Conservation (phyloP, 1,140 invertebrate species). For the Drosophila yakuba region DNA sequence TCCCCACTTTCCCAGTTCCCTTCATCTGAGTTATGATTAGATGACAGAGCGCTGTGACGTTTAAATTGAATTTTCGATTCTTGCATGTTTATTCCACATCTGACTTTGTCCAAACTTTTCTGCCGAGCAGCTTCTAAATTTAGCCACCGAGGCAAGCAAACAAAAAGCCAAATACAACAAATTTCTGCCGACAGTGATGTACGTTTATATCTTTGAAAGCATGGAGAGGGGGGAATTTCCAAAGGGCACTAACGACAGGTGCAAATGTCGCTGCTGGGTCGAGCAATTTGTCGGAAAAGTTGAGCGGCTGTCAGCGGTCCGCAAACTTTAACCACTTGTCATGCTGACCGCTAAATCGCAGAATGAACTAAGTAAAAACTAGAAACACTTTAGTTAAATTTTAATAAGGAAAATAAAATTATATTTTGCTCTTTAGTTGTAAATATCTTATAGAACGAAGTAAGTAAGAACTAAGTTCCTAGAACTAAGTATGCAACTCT, state of each 20-base stretch:
- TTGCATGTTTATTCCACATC: constrained; percentile 51
- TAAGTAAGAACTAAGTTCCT: no score
- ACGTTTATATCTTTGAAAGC: constrained; percentile 16
- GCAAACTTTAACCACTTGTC: constrained; percentile 64
- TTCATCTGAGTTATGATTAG: constrained; percentile 53
- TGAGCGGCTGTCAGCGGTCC: constrained; percentile 36
- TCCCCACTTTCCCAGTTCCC: not conserved
- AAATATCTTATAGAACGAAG: no score
- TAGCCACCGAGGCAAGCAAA: constrained; percentile 32
- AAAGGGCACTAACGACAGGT: constrained; percentile 39
- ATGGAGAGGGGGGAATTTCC: constrained; percentile 1
- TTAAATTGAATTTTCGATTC: constrained; percentile 70
- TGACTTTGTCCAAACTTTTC: constrained; percentile 30
- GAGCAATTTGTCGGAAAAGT: constrained; percentile 59
- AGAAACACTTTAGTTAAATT: no score
- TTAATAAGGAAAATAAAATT: no score
- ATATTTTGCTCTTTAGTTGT: no score
- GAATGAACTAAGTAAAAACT: not conserved
- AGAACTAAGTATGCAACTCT: not conserved
- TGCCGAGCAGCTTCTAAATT: constrained; percentile 42
- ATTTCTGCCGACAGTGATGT: constrained; percentile 46
- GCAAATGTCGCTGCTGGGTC: constrained; percentile 55
- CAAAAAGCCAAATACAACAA: constrained; percentile 17
- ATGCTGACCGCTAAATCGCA: constrained; percentile 22
- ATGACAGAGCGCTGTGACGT: constrained; percentile 56